Evolutionary conservation across 1,140 invertebrate genomes (phyloP).

Genomic region (Dendroctonus ponderosae): DNA sequence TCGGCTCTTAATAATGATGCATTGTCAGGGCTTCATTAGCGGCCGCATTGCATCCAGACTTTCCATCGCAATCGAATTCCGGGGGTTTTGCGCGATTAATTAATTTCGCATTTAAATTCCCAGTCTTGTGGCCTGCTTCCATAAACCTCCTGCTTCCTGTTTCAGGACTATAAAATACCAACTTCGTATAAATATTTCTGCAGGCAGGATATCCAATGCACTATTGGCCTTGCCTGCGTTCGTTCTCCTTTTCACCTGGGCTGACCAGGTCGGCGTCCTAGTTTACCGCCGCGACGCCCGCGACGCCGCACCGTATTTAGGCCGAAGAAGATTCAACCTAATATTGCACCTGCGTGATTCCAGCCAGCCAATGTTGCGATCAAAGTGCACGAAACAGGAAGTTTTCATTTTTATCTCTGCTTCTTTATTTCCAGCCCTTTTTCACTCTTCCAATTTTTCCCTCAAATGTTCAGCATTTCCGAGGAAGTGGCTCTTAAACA

Average conservation of each 20-base stretch:
- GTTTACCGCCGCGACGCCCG: slow-evolving; percentile 24
- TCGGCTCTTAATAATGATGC: no score
- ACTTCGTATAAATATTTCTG: slow-evolving; percentile 18
- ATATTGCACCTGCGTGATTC: slow-evolving; percentile 30
- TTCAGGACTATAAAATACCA: slow-evolving; percentile 9
- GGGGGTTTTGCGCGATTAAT: neutral
- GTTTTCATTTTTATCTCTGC: no score
- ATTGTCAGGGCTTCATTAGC: no score
- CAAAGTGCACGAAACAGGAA: no score
- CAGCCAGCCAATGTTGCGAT: no score
- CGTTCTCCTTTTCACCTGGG: slow-evolving; percentile 33
- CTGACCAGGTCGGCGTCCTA: slow-evolving; percentile 30
- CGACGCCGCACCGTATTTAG: slow-evolving; percentile 29
- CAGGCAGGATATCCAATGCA: slow-evolving; percentile 25
- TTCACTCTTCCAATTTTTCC: no score
- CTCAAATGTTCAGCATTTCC: no score
- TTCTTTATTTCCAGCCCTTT: no score
- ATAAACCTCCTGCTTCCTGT: slow-evolving; percentile 5
- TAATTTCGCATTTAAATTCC: slow-evolving; percentile 9
- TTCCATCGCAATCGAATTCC: no score
- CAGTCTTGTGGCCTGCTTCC: neutral
- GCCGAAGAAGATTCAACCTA: slow-evolving; percentile 25
- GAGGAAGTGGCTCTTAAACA: no score
- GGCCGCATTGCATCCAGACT: no score
- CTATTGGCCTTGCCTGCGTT: slow-evolving; percentile 30